These are phyloP conservation scores for Hydropotes inermis DNA, from an alignment of 2,113 vertebrate genomes.

Conservation along the genomic window DNA sequence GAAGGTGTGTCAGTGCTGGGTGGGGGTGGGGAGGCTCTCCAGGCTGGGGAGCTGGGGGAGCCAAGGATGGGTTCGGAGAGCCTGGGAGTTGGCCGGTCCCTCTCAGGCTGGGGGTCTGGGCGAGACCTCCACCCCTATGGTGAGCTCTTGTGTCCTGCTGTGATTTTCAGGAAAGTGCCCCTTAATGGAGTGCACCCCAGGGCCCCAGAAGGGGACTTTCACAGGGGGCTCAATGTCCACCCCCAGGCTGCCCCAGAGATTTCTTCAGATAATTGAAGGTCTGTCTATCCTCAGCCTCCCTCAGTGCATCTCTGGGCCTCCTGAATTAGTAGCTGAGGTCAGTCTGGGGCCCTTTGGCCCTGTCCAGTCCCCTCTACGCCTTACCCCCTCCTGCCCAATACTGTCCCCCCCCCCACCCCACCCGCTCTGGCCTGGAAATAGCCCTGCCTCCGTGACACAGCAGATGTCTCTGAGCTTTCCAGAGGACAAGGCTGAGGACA, in stretches of 20 bases:
- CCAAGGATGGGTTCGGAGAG: slow-evolving; percentile 12
- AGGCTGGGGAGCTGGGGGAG: background rate
- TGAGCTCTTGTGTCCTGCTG: background rate
- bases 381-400: slow-evolving; percentile 52
- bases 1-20: slow-evolving; percentile 61
- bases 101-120: background rate
- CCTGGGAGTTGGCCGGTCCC: background rate
- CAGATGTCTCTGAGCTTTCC: slow-evolving; percentile 80
- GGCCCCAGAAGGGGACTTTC: background rate
- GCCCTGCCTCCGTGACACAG: slow-evolving; percentile 78
- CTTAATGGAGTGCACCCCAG: background rate
- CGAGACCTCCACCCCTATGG: background rate
- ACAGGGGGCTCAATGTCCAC: background rate
- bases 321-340: slow-evolving; percentile 71
- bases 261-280: background rate
- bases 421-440: slow-evolving; percentile 69
- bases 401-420: background rate
- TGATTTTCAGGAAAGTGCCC: background rate
- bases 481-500: slow-evolving; percentile 78
- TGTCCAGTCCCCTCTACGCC: slow-evolving; percentile 47
- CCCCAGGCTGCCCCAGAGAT: background rate
- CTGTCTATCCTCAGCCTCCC: background rate
- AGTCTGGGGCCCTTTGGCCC: slow-evolving; percentile 59
- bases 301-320: slow-evolving; percentile 43
- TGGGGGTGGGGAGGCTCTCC: slow-evolving; percentile 56